A percentile compares a stretch with the other conserved stretches of the same genome.
Evolutionary conservation across 2,113 vertebrate genomes (phyloP).

Genomic region (Microcebus lehilahytsara): DNA sequence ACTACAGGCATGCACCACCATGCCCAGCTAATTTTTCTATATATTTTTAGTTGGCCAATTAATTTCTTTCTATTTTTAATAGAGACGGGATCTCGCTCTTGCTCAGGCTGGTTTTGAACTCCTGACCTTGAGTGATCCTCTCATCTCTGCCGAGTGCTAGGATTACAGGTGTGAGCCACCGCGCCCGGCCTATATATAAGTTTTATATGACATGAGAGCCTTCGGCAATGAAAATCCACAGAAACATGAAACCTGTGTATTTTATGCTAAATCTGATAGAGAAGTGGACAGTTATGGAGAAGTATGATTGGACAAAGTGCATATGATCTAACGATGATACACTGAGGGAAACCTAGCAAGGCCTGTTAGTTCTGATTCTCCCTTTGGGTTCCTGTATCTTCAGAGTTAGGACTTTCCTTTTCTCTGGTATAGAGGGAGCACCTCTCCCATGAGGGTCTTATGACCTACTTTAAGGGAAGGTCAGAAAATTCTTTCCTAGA

Average conservation of each 20-base stretch:
- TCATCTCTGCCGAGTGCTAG: no score
- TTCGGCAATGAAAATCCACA: background rate
- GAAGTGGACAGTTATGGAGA: background rate
- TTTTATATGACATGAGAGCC: background rate
- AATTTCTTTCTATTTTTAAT: no score
- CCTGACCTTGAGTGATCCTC: no score
- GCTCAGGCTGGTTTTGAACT: no score
- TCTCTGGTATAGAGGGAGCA: background rate
- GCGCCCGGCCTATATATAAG: background rate
- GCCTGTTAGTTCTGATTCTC: background rate
- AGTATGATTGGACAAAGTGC: background rate
- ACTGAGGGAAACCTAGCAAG: background rate
- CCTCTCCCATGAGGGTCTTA: background rate
- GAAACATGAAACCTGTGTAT: background rate
- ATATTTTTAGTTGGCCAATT: no score
- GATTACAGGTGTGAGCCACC: no score
- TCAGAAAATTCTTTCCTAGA: background rate
- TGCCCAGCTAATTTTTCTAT: no score
- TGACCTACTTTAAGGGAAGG: background rate
- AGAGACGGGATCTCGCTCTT: no score
- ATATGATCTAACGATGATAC: background rate
- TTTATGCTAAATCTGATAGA: background rate
- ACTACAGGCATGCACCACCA: no score
- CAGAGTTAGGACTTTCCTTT: background rate
- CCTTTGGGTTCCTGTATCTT: background rate